These are phyloP conservation scores for Stomatorhinus ivindoensis DNA, from an alignment of 2,113 vertebrate species.

Conservation along the genomic window DNA sequence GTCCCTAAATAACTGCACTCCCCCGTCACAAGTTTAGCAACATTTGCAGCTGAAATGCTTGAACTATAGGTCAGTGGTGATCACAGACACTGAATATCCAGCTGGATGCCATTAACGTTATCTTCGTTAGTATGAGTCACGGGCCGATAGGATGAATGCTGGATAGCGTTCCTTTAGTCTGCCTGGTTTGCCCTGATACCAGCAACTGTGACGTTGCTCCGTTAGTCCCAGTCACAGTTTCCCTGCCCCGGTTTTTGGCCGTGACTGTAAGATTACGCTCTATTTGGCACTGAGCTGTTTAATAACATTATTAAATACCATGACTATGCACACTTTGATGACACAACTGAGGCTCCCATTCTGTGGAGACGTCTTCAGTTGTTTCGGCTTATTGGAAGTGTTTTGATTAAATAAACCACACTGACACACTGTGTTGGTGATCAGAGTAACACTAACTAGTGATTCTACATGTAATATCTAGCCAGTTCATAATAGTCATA, in stretches of 20 bases:
- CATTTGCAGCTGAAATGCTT: neutral
- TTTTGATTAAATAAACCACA: neutral
- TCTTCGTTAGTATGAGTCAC: neutral
- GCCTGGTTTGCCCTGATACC: neutral
- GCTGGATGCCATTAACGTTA: neutral
- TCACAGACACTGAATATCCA: neutral
- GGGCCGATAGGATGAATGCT: neutral
- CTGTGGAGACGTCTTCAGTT: neutral
- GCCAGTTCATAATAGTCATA: neutral
- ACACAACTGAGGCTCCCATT: neutral
- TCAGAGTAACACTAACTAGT: neutral
- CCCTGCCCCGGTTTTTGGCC: neutral
- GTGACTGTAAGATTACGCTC: neutral
- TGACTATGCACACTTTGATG: neutral
- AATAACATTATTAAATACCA: neutral
- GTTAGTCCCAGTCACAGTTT: neutral
- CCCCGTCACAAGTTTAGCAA: neutral
- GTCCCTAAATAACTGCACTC: neutral
- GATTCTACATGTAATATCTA: neutral
- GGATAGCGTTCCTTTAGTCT: neutral
- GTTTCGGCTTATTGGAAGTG: neutral
- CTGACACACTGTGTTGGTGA: neutral
- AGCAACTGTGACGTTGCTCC: neutral
- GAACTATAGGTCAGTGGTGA: neutral
- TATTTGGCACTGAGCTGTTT: neutral